phyloP scores from a whole-genome alignment of 2,113 vertebrate species.

The Larimichthys polyactis region DNA sequence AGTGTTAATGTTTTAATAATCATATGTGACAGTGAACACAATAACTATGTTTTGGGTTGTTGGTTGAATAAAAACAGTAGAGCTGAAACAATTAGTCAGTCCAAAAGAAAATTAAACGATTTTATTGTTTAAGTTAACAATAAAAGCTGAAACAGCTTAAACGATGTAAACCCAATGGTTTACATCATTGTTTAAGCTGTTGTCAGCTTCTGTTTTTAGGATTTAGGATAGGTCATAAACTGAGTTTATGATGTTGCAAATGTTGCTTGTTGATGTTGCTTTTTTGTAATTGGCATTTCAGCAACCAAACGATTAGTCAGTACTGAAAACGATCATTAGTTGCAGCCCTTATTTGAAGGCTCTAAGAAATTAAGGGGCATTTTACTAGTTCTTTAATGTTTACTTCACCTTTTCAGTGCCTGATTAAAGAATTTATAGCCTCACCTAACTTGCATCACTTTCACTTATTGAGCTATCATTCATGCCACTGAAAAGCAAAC shows the following conservation, averaged over 20 bases:
- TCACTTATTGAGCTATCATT: slow-evolving; percentile 14
- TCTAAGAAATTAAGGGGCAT: not conserved
- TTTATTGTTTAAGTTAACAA: not conserved
- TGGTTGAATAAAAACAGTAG: not conserved
- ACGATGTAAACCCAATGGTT: no score
- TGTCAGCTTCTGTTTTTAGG: no score
- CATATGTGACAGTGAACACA: not conserved
- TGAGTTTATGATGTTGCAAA: not conserved
- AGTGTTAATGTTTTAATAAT: not conserved
- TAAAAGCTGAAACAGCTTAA: no score
- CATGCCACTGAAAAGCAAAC: slow-evolving; percentile 5
- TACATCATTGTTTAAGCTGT: not conserved
- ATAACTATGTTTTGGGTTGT: not conserved
- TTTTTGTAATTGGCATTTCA: not conserved
- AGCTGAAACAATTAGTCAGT: not conserved
- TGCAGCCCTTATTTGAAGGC: not conserved
- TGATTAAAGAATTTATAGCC: slow-evolving; percentile 13
- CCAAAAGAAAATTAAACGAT: not conserved
- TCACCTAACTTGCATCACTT: slow-evolving; percentile 15
- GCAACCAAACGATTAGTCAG: not conserved
- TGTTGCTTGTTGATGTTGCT: no score
- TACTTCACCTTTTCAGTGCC: not conserved
- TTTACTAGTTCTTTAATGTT: not conserved
- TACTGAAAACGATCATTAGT: not conserved
- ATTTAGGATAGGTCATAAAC: no score